Evolutionary conservation across 2,888 invertebrate species (phyloP), one percentile per base, ranked within the genome.

Genomic region (Tholera decimalis): DNA sequence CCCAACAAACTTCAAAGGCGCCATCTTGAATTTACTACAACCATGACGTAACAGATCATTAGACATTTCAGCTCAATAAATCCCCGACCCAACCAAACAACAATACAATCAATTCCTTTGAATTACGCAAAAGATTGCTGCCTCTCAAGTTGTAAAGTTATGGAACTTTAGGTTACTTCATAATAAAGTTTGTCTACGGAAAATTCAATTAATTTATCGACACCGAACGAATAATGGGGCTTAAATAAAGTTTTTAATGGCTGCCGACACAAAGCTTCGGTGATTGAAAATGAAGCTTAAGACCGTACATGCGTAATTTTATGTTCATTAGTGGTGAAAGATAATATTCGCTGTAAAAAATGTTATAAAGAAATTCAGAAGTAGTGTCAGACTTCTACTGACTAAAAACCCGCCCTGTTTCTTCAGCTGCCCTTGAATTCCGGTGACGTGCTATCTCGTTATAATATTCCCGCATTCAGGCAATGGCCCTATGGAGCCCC

Each of bases 181-280:
- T 88, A 87, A 86, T 84, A 84, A 90, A 90, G 83, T 89, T 87
- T 77, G 68, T 71, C 76, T 79, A 76, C 69, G 81, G 85, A 83
- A 81, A 89, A 88, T 91, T 91, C 86, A 88, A 91, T 92, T 89
- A 91, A 91, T 91, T 88, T 88, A 88, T 90, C 88, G 88, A 85
- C 83, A 86, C 83, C 76, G 83, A 82, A 83, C 84, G 85, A 88
- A 87, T 88, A 87, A 89, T 86, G 86, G 84, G 70, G 82, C 85
- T 85, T 86, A 80, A 70, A 66, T 71, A 80, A 79, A 80, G 77
- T 81, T 90, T 89, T 87, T 88, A 84, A 87, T 84, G 83, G 82
- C 64, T 39, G 57, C 78, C 80, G 55, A 62, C 61, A 59, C 55
- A 76, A 43, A 59, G 44, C 30, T 43, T 22, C 18, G 33, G 56